Evolutionary conservation across 2,888 invertebrate species (phyloP), one percentile per base, ranked within the genome.

Genomic region (Anthophora plumipes): DNA sequence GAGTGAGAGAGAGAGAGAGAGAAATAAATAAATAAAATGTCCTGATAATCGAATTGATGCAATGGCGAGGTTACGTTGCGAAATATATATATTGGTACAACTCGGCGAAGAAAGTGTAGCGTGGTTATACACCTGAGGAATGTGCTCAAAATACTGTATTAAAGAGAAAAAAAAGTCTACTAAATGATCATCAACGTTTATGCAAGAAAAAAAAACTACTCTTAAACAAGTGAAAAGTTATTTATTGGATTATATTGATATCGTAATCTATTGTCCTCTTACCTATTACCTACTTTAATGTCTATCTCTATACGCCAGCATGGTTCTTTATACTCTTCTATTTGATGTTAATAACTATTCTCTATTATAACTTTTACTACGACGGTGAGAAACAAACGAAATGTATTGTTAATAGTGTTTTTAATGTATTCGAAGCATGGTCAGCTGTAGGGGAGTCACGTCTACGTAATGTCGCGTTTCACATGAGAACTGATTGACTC

Each of bases 141-240:
- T 91, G 92, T 92, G 92, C 92, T 93, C 91, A 93, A 92, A 92
- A 92, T 91, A 92, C 91, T 92, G 91, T 92, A 93, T 92, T 91
- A 91, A 91, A 90, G 89, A 90, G 89, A 90, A 90, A 90, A 90
- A 89, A 89, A 91, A 89, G 89, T 90, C 90, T 90, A 90, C 90
- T 92, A 90, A 92, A 91, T 85, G 87, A 84, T 90, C 88, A 86
- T 89, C 89, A 90, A 89, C 88, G 89, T 91, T 91, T 91, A 91
- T 50, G 89, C 90, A 90, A 77, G 70, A 52, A 68, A 73, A 55
- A 67, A 68, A 68, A 41, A 90, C 91, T 91, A 90, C 90, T 90
- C 89, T 90, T 91, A 70, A 90, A 89, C 83, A 87, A 90, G 87
- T 86, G 88, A 89, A 91, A 89, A 88, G 87, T 91, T 91, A 91